These are phyloP conservation scores for Avahi laniger DNA, from an alignment of 2,797 vertebrate genomes.

Conservation along the genomic window DNA sequence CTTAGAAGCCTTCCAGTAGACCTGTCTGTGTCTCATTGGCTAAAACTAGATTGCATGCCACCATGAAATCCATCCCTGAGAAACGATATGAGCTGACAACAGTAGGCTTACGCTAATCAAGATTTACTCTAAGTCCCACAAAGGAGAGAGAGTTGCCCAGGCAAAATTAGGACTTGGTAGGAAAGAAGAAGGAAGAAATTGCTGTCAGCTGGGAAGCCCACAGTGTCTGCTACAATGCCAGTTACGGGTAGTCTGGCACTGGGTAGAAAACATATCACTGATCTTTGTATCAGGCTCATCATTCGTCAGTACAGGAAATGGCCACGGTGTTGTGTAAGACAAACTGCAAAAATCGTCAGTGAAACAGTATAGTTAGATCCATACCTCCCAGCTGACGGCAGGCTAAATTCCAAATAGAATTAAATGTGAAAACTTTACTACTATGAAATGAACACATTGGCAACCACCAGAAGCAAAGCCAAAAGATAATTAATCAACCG, in stretches of 20 bases:
- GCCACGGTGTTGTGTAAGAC: background rate
- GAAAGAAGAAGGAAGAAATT: background rate
- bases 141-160: background rate
- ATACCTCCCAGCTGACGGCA: background rate
- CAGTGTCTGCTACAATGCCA: background rate
- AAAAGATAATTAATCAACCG: background rate
- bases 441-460: background rate
- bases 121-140: background rate
- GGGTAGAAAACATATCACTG: background rate
- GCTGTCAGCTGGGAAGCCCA: background rate
- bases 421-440: background rate
- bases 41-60: background rate
- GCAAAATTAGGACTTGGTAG: background rate
- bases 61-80: background rate
- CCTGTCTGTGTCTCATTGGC: background rate
- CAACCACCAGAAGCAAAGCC: background rate
- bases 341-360: background rate
- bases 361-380: background rate
- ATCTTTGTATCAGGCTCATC: background rate
- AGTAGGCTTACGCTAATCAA: background rate
- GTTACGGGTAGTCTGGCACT: background rate
- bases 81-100: background rate
- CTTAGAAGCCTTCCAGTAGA: background rate
- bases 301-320: background rate
- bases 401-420: background rate